Percentiles rank a stretch among this genome's conserved stretches.
Conservation (phyloP, 2,888 invertebrate species). For the Campaea margaritaria region DNA sequence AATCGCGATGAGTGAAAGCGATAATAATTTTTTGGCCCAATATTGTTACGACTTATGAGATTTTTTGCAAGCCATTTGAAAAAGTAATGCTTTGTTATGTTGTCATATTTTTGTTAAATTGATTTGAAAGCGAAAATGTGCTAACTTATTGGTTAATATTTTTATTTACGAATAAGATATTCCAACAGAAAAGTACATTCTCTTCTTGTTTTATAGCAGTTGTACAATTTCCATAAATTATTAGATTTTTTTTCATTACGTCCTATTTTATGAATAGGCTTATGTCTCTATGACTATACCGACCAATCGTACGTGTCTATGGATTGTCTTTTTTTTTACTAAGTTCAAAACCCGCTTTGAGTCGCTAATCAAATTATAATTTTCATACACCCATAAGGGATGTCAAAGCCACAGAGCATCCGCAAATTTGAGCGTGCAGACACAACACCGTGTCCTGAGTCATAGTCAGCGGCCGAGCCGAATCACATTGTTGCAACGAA, state of each 20-base stretch:
- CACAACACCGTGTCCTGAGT: background rate
- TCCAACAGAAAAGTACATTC: too few relatives aligned
- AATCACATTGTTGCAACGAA: conserved; percentile 23
- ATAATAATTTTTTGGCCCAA: conserved; percentile 24
- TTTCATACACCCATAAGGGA: background rate
- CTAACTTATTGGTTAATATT: background rate
- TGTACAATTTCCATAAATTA: background rate
- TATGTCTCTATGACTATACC: too few relatives aligned
- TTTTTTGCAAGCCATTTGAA: conserved; percentile 21
- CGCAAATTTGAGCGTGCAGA: background rate
- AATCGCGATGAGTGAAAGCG: conserved; percentile 38
- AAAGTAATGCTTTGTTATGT: conserved; percentile 11
- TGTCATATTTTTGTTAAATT: conserved; percentile 4
- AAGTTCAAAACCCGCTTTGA: too few relatives aligned
- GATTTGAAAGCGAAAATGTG: conserved; percentile 7
- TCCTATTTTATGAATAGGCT: too few relatives aligned
- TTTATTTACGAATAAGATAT: background rate
- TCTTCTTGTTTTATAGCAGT: background rate
- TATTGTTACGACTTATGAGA: conserved; percentile 18
- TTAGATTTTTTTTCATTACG: too few relatives aligned
- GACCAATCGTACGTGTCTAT: too few relatives aligned
- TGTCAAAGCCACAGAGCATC: background rate
- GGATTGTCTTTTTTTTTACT: too few relatives aligned
- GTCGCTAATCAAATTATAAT: too few relatives aligned
- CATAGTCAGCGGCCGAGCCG: conserved; percentile 2